Evolutionary conservation across 2,113 vertebrate genomes (phyloP).

Genomic region (Plecotus auritus): DNA sequence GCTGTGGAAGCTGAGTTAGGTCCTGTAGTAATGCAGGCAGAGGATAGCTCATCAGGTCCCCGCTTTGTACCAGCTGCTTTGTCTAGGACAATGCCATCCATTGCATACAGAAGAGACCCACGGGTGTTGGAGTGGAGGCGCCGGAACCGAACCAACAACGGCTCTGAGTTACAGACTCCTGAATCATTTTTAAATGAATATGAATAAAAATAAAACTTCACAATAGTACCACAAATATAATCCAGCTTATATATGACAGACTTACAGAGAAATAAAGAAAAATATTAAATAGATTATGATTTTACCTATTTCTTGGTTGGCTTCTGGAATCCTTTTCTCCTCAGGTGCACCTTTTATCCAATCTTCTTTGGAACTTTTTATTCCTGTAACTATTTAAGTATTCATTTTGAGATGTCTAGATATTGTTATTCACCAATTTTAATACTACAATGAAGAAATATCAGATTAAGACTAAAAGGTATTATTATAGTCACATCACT

Average conservation of each 20-base stretch:
- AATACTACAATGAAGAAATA: not conserved
- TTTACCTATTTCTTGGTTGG: conserved; percentile 77
- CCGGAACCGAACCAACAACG: not conserved
- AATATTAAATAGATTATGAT: not conserved
- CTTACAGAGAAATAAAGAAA: not conserved
- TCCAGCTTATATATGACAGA: not conserved
- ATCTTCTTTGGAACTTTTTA: conserved; percentile 87
- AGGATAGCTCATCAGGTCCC: conserved; percentile 96
- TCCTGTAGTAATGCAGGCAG: conserved; percentile 93
- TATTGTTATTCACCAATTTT: not conserved
- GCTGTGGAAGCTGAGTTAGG: conserved; percentile 89
- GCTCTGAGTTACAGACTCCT: not conserved
- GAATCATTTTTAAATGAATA: not conserved
- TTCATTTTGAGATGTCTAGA: conserved; percentile 48
- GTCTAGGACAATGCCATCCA: not conserved
- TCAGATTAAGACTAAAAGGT: not conserved
- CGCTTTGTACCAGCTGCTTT: conserved; percentile 78
- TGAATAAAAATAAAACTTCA: not conserved
- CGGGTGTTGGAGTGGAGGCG: not conserved
- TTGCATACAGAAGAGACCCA: not conserved
- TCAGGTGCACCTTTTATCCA: conserved; percentile 79
- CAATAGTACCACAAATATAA: not conserved
- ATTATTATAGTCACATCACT: not conserved
- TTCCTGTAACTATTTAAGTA: conserved; percentile 74
- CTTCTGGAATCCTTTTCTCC: conserved; percentile 74